Percentiles rank a stretch among this genome's conserved stretches.
These are phyloP conservation scores for Trinorchestia longiramus DNA, from an alignment of 1,140 invertebrate genomes.

Conservation along the genomic window DNA sequence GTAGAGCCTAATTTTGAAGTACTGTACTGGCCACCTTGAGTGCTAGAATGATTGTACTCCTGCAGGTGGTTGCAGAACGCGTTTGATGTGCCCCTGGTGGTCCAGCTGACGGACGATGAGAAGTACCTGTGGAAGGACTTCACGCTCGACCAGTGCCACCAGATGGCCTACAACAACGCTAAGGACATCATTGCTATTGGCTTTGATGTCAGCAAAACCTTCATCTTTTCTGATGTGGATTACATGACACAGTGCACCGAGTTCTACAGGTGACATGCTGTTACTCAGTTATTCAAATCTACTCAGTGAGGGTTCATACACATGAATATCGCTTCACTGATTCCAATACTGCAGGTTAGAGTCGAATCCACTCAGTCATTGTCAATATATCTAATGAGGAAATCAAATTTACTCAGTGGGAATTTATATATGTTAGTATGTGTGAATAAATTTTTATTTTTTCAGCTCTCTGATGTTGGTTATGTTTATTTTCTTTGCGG, in stretches of 20 bases:
- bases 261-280: conserved; percentile 69
- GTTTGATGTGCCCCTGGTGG: conserved; percentile 95
- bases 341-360: background rate
- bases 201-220: conserved; percentile 96
- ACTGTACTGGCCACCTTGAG: too few relatives aligned
- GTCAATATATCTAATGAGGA: too few relatives aligned
- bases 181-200: conserved; percentile 99
- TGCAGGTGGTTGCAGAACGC: conserved; percentile 96
- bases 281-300: background rate
- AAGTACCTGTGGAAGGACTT: conserved; percentile 98
- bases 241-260: conserved; percentile 92
- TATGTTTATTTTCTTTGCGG: too few relatives aligned
- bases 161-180: conserved; percentile 89
- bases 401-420: too few relatives aligned
- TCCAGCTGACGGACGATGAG: conserved; percentile 98
- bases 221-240: conserved; percentile 95
- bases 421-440: too few relatives aligned
- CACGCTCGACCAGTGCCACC: conserved; percentile 87
- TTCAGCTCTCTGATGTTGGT: too few relatives aligned
- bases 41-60: too few relatives aligned
- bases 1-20: too few relatives aligned
- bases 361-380: background rate
- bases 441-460: too few relatives aligned
- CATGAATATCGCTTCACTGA: background rate
- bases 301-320: background rate